Evolutionary conservation across 2,888 invertebrate species (phyloP), one percentile per base, ranked within the genome.

Genomic region (Bellardia bayeri): DNA sequence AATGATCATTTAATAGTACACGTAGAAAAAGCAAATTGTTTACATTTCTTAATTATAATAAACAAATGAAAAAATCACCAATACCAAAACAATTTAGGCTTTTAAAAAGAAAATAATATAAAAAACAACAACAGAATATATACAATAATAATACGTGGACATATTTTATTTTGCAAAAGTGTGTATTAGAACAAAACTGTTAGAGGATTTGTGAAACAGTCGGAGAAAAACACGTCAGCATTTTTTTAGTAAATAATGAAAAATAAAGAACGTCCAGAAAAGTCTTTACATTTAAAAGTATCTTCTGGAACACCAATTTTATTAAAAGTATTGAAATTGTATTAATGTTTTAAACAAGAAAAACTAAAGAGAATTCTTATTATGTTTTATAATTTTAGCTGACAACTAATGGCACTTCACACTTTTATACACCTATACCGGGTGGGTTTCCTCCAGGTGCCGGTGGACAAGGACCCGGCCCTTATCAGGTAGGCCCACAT

Each of bases 341-440:
- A 9, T 16, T 11, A 0, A 16, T 66, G 7, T 58, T 9, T 61
- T 23, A 13, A 37, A 11, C 8, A 14, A 8, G 5, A 33, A 66
- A 66, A 54, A 6, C 13, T 51, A 51, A 68, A 16, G 54, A 61
- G 63, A 63, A 14, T 64, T 42, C 30, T 63, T 64, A 30, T 58
- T 40, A 23, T 51, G 71, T 80, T 42, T 80, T 89, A 82, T 54
- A 16, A 82, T 42, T 95, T 45, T 94, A 96, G 96, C 95, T 95
- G 91, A 96, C 96, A 90, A 95, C 95, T 82, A 96, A 96, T 94
- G 96, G 97, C 92, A 95, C 95, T 87, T 96, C 96, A 91, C 96
- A 96, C 92, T 96, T 95, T 91, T 96, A 95, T 91, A 95, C 95
- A 88, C 93, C 94, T 42, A 93, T 95, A 90, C 95, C 96, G 40